Evolutionary conservation across 2,888 invertebrate genomes (phyloP).

Genomic region (Luffia ferchaultella): DNA sequence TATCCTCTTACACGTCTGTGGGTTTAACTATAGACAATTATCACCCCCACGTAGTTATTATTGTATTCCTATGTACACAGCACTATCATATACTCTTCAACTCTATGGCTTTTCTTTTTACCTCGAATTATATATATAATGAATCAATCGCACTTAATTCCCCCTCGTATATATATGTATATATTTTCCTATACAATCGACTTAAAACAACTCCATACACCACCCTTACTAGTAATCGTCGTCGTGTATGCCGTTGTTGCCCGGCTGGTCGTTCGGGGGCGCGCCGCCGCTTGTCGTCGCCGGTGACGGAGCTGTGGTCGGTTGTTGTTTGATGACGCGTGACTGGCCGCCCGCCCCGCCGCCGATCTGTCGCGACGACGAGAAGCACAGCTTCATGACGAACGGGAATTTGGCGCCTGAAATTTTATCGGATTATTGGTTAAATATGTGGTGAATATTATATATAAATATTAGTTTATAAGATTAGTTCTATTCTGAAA

Average conservation of each 20-base stretch:
- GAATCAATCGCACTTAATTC: no score
- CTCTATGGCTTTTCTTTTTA: no score
- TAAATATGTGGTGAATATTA: not conserved
- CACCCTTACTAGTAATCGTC: constrained; percentile 57
- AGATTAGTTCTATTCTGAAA: no score
- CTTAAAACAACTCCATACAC: no score
- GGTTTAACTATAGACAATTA: no score
- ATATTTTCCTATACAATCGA: no score
- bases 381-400: constrained; percentile 98
- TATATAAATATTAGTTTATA: not conserved
- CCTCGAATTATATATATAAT: no score
- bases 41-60: no score
- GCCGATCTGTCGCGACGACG: constrained; percentile 71
- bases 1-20: no score
- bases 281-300: not conserved
- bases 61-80: no score
- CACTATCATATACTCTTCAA: no score
- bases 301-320: not conserved
- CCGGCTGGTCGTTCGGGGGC: not conserved
- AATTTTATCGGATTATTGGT: constrained; percentile 27
- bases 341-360: constrained; percentile 51
- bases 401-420: constrained; percentile 97
- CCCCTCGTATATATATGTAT: no score
- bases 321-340: constrained; percentile 19
- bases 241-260: constrained; percentile 44